These are phyloP conservation scores for Leptatherina wallacei DNA, from an alignment of 2,797 vertebrate genomes.

Conservation along the genomic window DNA sequence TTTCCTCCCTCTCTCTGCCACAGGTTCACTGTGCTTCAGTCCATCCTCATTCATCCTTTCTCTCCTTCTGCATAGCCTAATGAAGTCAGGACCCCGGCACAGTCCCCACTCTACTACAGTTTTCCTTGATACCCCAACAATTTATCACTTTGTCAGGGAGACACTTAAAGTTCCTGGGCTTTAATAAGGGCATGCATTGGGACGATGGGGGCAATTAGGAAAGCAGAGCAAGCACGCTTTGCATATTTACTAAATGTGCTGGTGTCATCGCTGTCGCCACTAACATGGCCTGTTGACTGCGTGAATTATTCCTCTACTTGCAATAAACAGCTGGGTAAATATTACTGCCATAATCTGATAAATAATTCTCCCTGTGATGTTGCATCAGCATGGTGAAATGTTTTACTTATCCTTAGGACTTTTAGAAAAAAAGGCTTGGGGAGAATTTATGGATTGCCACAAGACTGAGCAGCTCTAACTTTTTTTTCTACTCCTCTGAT, in stretches of 20 bases:
- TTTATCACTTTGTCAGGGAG: conserved; percentile 99
- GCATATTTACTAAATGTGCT: conserved; percentile 98
- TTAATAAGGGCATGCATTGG: conserved; percentile 98
- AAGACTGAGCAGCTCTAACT: conserved; percentile 73
- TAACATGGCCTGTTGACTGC: conserved; percentile 97
- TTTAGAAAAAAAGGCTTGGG: conserved; percentile 60
- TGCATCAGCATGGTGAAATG: conserved; percentile 84
- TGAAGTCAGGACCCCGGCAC: conserved; percentile 92
- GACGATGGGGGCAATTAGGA: conserved; percentile 94
- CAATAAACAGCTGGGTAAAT: conserved; percentile 99
- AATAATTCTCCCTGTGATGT: conserved; percentile 91
- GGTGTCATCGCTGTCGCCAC: conserved; percentile 88
- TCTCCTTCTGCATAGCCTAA: conserved; percentile 93
- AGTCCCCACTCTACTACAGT: conserved; percentile 88
- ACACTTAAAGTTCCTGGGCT: conserved; percentile 97
- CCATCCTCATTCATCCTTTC: conserved; percentile 92
- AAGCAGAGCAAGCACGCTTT: conserved; percentile 89
- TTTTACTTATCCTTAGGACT: conserved; percentile 84
- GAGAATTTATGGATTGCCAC: conserved; percentile 89
- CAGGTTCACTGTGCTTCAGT: conserved; percentile 84
- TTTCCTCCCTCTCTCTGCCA: conserved; percentile 35
- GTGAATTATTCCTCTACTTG: conserved; percentile 99
- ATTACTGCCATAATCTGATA: conserved; percentile 99
- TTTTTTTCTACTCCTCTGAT: conserved; percentile 25
- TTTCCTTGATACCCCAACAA: conserved; percentile 94